These are phyloP conservation scores for Xestia sexstrigata DNA, from an alignment of 2,888 invertebrate species.

Conservation along the genomic window DNA sequence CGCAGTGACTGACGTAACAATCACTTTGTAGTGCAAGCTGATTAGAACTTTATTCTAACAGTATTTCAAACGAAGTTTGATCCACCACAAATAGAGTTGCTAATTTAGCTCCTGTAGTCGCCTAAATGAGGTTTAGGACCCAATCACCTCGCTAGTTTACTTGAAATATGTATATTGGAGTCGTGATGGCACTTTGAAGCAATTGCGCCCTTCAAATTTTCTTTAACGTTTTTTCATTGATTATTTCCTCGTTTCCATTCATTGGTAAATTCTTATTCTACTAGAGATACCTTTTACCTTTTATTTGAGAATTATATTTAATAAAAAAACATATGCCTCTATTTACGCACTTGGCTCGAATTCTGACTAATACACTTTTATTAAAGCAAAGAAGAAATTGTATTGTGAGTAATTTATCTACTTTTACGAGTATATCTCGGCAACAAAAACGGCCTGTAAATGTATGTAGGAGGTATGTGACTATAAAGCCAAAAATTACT, in stretches of 20 bases:
- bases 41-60: no score
- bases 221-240: neutral
- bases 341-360: neutral
- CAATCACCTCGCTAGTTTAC: neutral
- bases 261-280: neutral
- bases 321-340: neutral
- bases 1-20: no score
- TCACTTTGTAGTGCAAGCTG: no score
- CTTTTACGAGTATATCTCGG: neutral
- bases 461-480: neutral
- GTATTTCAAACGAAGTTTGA: no score
- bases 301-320: no score
- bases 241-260: neutral
- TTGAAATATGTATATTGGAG: neutral
- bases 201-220: neutral
- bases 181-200: neutral
- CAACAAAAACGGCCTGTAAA: neutral
- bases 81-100: no score
- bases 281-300: no score
- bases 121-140: no score
- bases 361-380: neutral
- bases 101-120: no score
- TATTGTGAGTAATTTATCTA: neutral
- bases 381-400: neutral
- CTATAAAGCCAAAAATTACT: constrained; percentile 7